These are phyloP conservation scores for Plotosus lineatus DNA, from an alignment of 2,113 vertebrate species.

Conservation along the genomic window DNA sequence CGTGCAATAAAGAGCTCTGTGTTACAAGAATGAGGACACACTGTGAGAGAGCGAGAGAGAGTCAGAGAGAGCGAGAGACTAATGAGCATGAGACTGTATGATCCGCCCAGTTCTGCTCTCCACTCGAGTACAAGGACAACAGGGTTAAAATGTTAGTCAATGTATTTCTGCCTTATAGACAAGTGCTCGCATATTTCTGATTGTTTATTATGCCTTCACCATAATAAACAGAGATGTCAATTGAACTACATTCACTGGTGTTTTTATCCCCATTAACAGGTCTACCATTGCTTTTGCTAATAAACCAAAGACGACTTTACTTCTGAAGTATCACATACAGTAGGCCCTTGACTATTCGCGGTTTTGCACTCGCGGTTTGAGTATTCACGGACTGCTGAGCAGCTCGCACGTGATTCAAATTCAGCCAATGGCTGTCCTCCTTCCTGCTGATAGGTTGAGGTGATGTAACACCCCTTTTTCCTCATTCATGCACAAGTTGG, in stretches of 20 bases:
- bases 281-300: neutral
- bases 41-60: neutral
- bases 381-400: too few relatives aligned
- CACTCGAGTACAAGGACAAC: neutral
- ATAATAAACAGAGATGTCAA: too few relatives aligned
- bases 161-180: neutral
- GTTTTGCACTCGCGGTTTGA: too few relatives aligned
- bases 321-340: neutral
- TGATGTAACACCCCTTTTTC: too few relatives aligned
- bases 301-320: neutral
- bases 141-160: neutral
- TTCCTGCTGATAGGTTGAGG: too few relatives aligned
- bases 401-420: too few relatives aligned
- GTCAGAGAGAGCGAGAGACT: slow-evolving; percentile 32
- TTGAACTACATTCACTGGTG: too few relatives aligned
- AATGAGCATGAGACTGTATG: slow-evolving; percentile 49
- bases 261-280: neutral
- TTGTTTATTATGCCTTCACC: neutral
- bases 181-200: neutral
- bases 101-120: slow-evolving; percentile 20
- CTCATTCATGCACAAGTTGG: too few relatives aligned
- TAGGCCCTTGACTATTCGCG: too few relatives aligned
- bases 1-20: slow-evolving; percentile 50
- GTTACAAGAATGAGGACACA: slow-evolving; percentile 21
- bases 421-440: too few relatives aligned